Conservation (phyloP, 1,140 invertebrate species). For the Heliconius melpomene region DNA sequence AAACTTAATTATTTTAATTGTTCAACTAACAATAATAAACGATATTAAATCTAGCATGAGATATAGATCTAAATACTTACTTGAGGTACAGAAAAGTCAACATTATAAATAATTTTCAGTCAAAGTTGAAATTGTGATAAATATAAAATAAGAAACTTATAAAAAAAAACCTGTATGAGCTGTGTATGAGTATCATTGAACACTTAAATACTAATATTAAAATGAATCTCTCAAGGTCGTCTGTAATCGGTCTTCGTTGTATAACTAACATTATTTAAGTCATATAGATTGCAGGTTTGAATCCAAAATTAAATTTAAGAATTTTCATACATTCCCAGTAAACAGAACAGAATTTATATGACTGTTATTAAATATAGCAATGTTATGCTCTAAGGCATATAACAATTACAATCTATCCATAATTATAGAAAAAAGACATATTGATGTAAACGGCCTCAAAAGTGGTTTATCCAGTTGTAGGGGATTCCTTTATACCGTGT, state of each 20-base stretch:
- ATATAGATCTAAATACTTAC: background rate
- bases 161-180: background rate
- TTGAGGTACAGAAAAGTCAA: background rate
- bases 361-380: background rate
- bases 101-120: background rate
- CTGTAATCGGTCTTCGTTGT: background rate
- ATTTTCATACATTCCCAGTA: background rate
- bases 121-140: background rate
- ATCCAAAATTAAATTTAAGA: background rate
- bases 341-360: too few relatives aligned
- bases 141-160: background rate
- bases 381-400: background rate
- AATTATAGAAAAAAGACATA: background rate
- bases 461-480: constrained; percentile 29
- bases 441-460: constrained; percentile 23
- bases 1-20: background rate
- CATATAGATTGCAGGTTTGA: background rate
- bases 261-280: background rate
- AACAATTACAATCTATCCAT: background rate
- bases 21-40: background rate
- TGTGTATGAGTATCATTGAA: background rate
- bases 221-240: background rate
- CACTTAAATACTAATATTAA: background rate
- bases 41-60: background rate
- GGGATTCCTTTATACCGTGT: constrained; percentile 28